A percentile compares a stretch with the other conserved stretches of the same genome.
phyloP scores from a whole-genome alignment of 1,140 invertebrate species.

The Orius laevigatus region DNA sequence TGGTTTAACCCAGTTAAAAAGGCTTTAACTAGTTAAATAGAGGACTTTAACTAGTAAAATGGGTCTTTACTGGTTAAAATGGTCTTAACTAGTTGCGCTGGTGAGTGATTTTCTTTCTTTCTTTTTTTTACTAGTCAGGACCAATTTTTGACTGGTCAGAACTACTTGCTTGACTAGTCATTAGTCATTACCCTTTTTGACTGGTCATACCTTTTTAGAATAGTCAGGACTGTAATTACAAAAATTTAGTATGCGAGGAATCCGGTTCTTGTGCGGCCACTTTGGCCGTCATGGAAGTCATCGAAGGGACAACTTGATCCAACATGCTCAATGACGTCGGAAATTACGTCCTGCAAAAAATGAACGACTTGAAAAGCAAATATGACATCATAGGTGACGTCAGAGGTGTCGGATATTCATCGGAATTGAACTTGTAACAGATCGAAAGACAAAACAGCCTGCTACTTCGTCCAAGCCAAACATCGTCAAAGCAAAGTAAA shows the following conservation, averaged over 20 bases:
- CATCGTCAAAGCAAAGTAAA: conserved; percentile 36
- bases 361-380: conserved; percentile 51
- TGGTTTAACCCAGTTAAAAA: too few relatives aligned
- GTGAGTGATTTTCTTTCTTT: too few relatives aligned
- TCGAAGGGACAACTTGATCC: conserved; percentile 74
- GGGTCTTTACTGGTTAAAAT: too few relatives aligned
- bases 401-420: conserved; percentile 82
- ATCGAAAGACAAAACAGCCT: conserved; percentile 55
- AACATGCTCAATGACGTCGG: conserved; percentile 71
- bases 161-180: too few relatives aligned
- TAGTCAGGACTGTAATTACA: too few relatives aligned
- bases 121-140: too few relatives aligned
- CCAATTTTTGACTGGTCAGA: too few relatives aligned
- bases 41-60: too few relatives aligned
- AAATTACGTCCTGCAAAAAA: conserved; percentile 51
- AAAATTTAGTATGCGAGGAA: conserved; percentile 95
- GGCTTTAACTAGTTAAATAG: too few relatives aligned
- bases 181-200: too few relatives aligned
- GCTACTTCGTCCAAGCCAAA: conserved; percentile 68
- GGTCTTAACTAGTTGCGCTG: too few relatives aligned
- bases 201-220: too few relatives aligned
- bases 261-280: conserved; percentile 94
- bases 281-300: conserved; percentile 85
- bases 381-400: conserved; percentile 74
- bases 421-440: conserved; percentile 82